Conservation (phyloP, 1,140 invertebrate genomes). For the Bombyx mori region DNA sequence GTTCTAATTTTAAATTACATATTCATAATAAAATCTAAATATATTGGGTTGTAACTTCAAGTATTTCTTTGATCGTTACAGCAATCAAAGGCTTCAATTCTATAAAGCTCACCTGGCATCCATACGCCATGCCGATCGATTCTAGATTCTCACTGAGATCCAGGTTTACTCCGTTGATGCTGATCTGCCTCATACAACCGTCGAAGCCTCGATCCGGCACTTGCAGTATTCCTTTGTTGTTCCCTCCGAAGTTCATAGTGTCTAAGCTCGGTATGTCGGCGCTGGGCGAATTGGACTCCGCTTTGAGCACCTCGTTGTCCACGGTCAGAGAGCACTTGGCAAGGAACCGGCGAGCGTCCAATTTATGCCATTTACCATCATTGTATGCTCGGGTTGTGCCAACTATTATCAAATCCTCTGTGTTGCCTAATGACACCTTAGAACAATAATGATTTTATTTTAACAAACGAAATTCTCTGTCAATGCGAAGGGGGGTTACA, state of each 20-base stretch:
- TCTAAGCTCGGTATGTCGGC: constrained; percentile 72
- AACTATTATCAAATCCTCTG: constrained; percentile 70
- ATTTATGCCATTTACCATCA: constrained; percentile 86
- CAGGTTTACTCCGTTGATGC: constrained; percentile 80
- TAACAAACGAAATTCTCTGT: neutral
- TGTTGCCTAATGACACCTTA: constrained; percentile 48
- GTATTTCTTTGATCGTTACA: too few relatives aligned
- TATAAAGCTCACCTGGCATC: constrained; percentile 81
- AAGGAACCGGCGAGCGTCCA: constrained; percentile 79
- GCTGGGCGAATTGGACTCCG: constrained; percentile 43
- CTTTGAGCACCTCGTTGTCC: constrained; percentile 71
- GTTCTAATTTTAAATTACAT: too few relatives aligned
- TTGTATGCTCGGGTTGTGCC: constrained; percentile 77
- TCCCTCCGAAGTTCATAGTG: constrained; percentile 92
- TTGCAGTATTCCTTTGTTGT: constrained; percentile 76
- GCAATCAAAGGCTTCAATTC: too few relatives aligned
- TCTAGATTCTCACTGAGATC: constrained; percentile 85
- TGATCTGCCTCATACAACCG: constrained; percentile 92
- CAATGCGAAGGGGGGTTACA: neutral
- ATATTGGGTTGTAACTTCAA: too few relatives aligned
- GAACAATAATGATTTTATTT: neutral
- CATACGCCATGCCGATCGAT: constrained; percentile 84
- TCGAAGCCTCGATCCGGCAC: constrained; percentile 87
- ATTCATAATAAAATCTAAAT: too few relatives aligned
- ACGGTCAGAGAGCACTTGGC: constrained; percentile 79